phyloP scores from a whole-genome alignment of 2,113 vertebrate genomes.

The Callipepla squamata region DNA sequence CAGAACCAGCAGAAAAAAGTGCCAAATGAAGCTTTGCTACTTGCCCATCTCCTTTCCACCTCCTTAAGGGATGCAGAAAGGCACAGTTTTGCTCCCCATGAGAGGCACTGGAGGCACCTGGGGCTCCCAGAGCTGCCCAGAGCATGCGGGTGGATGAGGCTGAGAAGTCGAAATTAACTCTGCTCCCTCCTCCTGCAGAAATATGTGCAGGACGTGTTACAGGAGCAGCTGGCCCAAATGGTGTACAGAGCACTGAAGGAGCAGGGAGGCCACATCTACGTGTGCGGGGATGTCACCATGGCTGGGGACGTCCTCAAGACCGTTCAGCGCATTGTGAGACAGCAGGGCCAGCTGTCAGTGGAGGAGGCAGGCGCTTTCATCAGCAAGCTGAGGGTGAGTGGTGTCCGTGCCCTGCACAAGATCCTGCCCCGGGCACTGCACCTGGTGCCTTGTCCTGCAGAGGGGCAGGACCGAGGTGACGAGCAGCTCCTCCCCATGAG shows the following conservation, averaged over 20 bases:
- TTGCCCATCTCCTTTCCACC: neutral
- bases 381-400: slow-evolving; percentile 91
- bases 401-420: fast-evolving
- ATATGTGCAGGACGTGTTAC: slow-evolving; percentile 95
- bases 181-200: slow-evolving; percentile 79
- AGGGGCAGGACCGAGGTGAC: fast-evolving
- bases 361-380: slow-evolving; percentile 93
- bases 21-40: neutral
- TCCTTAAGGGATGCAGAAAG: neutral
- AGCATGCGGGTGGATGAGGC: neutral
- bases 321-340: slow-evolving; percentile 88
- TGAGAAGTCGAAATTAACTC: neutral
- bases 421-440: neutral
- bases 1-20: neutral
- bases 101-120: neutral
- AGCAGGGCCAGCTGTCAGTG: slow-evolving; percentile 87
- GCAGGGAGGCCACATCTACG: slow-evolving; percentile 94
- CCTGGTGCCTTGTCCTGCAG: neutral
- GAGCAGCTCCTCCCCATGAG: no score
- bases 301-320: slow-evolving; percentile 96
- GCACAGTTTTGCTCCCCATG: fast-evolving
- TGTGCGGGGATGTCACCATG: slow-evolving; percentile 98
- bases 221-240: slow-evolving; percentile 89
- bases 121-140: no score
- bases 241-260: slow-evolving; percentile 90